Conservation (phyloP, 2,888 invertebrate genomes). For the Melanargia galathea region DNA sequence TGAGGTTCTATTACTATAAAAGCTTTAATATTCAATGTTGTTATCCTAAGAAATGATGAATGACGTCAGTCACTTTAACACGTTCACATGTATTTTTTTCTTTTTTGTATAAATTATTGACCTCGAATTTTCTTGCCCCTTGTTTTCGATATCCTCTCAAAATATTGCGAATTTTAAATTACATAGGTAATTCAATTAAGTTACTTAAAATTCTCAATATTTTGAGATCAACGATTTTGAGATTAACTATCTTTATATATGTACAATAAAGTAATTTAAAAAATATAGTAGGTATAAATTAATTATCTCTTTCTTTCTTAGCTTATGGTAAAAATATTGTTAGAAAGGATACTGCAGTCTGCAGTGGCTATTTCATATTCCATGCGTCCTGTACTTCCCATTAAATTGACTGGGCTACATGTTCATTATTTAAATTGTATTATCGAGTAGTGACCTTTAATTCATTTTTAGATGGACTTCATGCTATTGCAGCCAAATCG, state of each 20-base stretch:
- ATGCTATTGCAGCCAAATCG: too few species aligned
- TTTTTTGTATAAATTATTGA: not conserved
- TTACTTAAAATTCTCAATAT: too few species aligned
- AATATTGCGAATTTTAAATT: not conserved
- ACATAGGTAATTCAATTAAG: too few species aligned
- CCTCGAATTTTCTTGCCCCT: not conserved
- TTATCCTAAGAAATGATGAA: not conserved
- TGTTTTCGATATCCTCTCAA: too few species aligned
- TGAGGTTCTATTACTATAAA: slow-evolving; percentile 13
- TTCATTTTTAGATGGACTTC: not conserved
- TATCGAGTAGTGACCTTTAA: too few species aligned
- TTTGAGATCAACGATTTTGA: too few species aligned
- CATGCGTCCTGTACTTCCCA: not conserved
- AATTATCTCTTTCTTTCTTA: too few species aligned
- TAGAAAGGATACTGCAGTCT: not conserved
- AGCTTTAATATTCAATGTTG: slow-evolving; percentile 2
- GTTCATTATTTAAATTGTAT: too few species aligned
- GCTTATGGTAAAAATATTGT: not conserved
- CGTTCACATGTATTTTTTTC: not conserved
- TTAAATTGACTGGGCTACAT: too few species aligned
- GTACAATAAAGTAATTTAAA: too few species aligned
- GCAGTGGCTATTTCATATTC: not conserved
- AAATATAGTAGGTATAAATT: too few species aligned
- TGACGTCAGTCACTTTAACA: slow-evolving; percentile 2
- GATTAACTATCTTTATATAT: too few species aligned